phyloP scores from a whole-genome alignment of 2,888 invertebrate genomes.

The Odontocerum albicorne region DNA sequence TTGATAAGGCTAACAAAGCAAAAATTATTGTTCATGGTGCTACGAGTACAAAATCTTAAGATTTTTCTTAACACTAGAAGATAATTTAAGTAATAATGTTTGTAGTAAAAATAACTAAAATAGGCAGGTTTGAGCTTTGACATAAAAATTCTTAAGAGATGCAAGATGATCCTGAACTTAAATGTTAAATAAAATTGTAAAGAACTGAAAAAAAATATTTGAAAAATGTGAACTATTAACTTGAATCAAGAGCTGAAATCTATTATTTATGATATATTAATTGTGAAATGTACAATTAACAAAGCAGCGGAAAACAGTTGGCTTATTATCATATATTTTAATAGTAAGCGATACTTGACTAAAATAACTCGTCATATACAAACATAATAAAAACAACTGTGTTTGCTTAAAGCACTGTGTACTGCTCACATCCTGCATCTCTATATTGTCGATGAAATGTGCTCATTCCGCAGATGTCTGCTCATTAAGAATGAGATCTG shows the following conservation, averaged over 20 bases:
- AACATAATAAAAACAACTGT: too few relatives aligned
- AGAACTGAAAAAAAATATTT: too few relatives aligned
- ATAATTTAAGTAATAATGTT: slow-evolving; percentile 11
- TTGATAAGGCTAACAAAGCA: too few relatives aligned
- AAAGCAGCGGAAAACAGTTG: background rate
- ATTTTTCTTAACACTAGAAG: slow-evolving; percentile 19
- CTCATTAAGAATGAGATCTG: slow-evolving; percentile 52
- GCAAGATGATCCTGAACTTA: slow-evolving; percentile 6
- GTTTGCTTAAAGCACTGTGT: too few relatives aligned
- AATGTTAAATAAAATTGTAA: too few relatives aligned
- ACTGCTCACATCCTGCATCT: slow-evolving; percentile 8
- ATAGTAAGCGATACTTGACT: too few relatives aligned
- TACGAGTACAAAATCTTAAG: slow-evolving; percentile 17
- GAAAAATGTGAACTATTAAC: too few relatives aligned
- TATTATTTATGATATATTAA: too few relatives aligned
- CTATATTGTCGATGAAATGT: background rate
- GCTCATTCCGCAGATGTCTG: slow-evolving; percentile 46
- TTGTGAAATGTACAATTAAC: too few relatives aligned
- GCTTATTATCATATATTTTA: background rate
- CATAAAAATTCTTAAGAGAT: slow-evolving; percentile 21
- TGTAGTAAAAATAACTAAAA: slow-evolving; percentile 4
- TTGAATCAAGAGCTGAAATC: too few relatives aligned
- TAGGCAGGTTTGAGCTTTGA: slow-evolving; percentile 35
- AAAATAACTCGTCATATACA: too few relatives aligned
- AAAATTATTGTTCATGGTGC: slow-evolving; percentile 7